A percentile compares a stretch with the other conserved stretches of the same genome.
These are phyloP conservation scores for Drosophila hawaiiensis DNA, from an alignment of 2,888 invertebrate species.

Conservation along the genomic window DNA sequence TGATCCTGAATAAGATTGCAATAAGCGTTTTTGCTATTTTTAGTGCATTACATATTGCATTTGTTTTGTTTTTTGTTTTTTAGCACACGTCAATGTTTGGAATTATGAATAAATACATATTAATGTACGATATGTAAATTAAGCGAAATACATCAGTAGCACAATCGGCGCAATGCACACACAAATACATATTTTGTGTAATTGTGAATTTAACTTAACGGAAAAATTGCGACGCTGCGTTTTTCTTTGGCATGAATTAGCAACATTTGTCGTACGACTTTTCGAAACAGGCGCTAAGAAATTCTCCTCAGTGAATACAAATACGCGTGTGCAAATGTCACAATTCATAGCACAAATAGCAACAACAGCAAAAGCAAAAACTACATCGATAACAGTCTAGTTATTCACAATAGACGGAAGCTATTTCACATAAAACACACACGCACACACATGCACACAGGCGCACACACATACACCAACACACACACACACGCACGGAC, in stretches of 20 bases:
- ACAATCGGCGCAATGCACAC: background rate
- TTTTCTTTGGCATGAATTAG: slow-evolving; percentile 54
- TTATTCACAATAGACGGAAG: slow-evolving; percentile 79
- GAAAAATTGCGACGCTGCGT: slow-evolving; percentile 18
- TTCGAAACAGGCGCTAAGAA: slow-evolving; percentile 38
- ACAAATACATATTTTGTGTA: slow-evolving; percentile 10
- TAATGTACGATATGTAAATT: background rate
- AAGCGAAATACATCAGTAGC: background rate
- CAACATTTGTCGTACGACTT: slow-evolving; percentile 38
- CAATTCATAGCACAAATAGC: slow-evolving; percentile 58
- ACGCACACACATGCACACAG: slow-evolving; percentile 12
- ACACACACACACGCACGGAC: slow-evolving; percentile 5
- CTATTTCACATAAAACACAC: slow-evolving; percentile 53
- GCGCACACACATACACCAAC: slow-evolving; percentile 21
- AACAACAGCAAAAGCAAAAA: slow-evolving; percentile 25
- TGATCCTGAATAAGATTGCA: background rate
- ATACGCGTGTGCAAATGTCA: slow-evolving; percentile 68
- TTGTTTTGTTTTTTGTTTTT: background rate
- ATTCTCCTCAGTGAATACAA: slow-evolving; percentile 18
- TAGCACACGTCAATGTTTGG: background rate
- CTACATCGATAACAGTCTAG: slow-evolving; percentile 62
- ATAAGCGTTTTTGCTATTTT: background rate
- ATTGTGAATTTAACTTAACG: background rate
- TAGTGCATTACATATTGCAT: background rate
- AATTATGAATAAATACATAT: background rate